Base-by-base conservation (phyloP, 2,113 vertebrate species). In the Pseudorhombus dupliciocellatus region DNA sequence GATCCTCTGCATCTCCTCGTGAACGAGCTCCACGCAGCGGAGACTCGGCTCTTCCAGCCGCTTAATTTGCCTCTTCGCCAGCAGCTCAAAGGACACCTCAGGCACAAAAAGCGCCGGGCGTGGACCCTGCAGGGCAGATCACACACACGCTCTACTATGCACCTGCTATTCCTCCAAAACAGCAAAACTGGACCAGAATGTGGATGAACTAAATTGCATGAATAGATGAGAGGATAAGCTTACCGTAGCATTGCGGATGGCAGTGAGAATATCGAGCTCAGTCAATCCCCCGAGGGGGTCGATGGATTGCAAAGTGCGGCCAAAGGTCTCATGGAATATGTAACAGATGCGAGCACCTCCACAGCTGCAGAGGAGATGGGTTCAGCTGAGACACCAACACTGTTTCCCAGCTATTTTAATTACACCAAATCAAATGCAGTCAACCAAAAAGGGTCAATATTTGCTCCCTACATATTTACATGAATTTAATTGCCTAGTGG, bases 241-340 rank as follows among this genome's bases (percentile, higher is more conserved):
- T 73, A 91, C 90, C 28, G 93, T 94, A 31, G 94, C 93, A 25
- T 95, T 94, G 73, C 92, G 92, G 77, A 95, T 95, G 81, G 94
- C 94, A 5, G 94, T 95, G 81, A 95, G 91, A 71, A 95, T 86
- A 68, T 94, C 94, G 2, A 95, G 79, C 66, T 92, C 93, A 0
- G 82, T 91, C 71, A 95, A 88, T n/a, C 94, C 94, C 2, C 91
- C 91, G 22, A 95, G 88, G 5, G 94, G 94, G 80, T 95, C 90
- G 10, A 95, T 94, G 68, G 93, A 94, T 88, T 95, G 93, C 84
- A 94, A 83, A 1, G 94, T 95, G 58, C 92, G 92, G 37, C 94
- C 92, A 76, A 95, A 95, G 9, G 93, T 95, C 89, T 95, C 94
- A 26, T 95, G 94, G 88, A 95, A 95, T 78, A 95, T 95, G 78